Base-by-base conservation (phyloP, 2,113 vertebrate species). In the Gymnogyps californianus region DNA sequence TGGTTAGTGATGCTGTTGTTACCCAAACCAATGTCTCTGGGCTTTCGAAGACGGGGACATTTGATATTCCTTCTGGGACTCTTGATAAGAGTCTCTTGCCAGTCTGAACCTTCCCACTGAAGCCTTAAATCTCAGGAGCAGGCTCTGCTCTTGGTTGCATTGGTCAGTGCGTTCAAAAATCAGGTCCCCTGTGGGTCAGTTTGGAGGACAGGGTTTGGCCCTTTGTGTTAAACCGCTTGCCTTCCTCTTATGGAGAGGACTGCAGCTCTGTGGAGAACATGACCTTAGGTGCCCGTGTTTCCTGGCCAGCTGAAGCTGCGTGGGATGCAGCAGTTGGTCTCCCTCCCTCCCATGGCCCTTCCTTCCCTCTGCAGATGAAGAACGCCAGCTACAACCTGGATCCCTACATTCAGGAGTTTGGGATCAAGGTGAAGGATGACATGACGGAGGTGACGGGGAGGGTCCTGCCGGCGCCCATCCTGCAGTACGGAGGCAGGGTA, bases 321-420 rank as follows among this genome's bases (percentile, higher is more conserved):
- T 58, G 74, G 67, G 44, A 11, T 47, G 70, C 17, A 80, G 75
- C 82, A 25, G 52, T 36, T 57, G 58, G 9, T 82, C n/a, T 83
- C 25, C 6, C 19, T 80, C 46, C 44, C 55, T 70, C 34, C 87
- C 38, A 25, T 49, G 78, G 17, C 87, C 49, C 69, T 54, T 71
- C 47, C 62, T 74, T 97, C 83, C 83, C 71, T 83, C 87, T 93
- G 78, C 98, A 99, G 99, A 99, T 99, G 99, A 99, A 99, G 98
- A 99, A 99, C 11, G 99, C 99, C 89, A 99, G 99, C 98, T 99
- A 99, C 96, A 99, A 99, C 98, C 98, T 99, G 96, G 99, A 99
- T 96, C 99, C 99, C 0, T 99, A 99, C 98, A 99, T 99, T 75
- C 99, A 99, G 96, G 99, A 99, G 98, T 99, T 99, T 98, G 99